phyloP scores from a whole-genome alignment of 2,888 invertebrate genomes.

The Drosophila planitibia region DNA sequence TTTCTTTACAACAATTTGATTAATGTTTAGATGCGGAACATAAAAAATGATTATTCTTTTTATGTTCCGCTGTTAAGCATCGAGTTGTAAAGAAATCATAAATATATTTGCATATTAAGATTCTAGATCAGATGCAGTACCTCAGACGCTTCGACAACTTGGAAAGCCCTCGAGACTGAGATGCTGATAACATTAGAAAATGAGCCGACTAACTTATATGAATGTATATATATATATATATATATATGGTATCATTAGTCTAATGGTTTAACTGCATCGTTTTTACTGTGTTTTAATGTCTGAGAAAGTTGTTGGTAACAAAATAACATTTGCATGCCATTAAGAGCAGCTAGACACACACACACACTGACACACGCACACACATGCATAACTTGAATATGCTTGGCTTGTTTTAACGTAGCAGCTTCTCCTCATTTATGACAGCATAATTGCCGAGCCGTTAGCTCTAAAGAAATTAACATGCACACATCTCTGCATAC shows the following conservation, averaged over 20 bases:
- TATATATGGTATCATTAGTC: slow-evolving; percentile 53
- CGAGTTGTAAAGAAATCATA: not conserved
- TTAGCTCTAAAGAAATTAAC: slow-evolving; percentile 50
- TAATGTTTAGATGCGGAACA: not conserved
- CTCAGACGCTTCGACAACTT: not conserved
- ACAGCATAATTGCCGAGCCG: slow-evolving; percentile 70
- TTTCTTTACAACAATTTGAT: not conserved
- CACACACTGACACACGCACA: not conserved
- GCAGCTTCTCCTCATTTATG: slow-evolving; percentile 59
- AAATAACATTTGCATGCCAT: slow-evolving; percentile 68
- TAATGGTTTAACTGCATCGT: slow-evolving; percentile 59
- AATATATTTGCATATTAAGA: not conserved
- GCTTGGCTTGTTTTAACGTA: slow-evolving; percentile 51
- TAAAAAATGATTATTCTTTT: not conserved
- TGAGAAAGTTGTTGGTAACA: slow-evolving; percentile 65
- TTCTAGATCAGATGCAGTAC: not conserved
- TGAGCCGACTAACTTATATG: not conserved
- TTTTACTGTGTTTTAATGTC: slow-evolving; percentile 31
- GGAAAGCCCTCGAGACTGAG: not conserved
- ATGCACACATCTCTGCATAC: not conserved
- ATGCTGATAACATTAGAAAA: not conserved
- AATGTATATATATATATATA: not conserved
- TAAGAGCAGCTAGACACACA: slow-evolving; percentile 33
- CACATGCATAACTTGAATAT: slow-evolving; percentile 53
- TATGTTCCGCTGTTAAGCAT: not conserved